Evolutionary conservation across 1,140 invertebrate genomes (phyloP).

Genomic region (Bradysia coprophila): DNA sequence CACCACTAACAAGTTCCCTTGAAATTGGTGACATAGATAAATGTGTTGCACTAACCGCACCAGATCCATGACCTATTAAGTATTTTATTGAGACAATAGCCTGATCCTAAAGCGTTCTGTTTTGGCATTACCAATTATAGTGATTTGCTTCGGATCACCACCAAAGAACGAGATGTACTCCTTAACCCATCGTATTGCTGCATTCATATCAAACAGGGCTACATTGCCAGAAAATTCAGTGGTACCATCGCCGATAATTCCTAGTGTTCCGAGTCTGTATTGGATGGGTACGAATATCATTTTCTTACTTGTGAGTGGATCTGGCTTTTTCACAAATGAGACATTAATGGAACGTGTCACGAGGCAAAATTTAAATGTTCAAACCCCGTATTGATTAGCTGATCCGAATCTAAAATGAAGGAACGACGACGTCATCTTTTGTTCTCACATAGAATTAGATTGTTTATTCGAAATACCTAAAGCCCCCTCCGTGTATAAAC

Average conservation of each 20-base stretch:
- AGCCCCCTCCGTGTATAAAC: constrained; percentile 43
- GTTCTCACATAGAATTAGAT: too few species aligned
- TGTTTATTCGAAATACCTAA: constrained; percentile 37
- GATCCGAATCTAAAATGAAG: too few species aligned
- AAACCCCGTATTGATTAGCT: background rate
- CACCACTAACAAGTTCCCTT: constrained; percentile 30
- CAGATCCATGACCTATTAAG: constrained; percentile 52
- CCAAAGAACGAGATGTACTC: constrained; percentile 48
- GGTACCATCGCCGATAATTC: constrained; percentile 47
- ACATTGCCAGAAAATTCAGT: constrained; percentile 47
- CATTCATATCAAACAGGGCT: constrained; percentile 45
- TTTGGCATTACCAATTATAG: too few species aligned
- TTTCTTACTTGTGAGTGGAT: constrained; percentile 36
- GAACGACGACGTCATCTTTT: too few species aligned
- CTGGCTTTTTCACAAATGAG: too few species aligned
- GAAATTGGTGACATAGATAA: constrained; percentile 32
- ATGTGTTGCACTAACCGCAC: constrained; percentile 37
- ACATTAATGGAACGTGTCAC: too few species aligned
- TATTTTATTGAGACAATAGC: too few species aligned
- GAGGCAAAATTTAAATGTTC: background rate
- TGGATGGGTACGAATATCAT: constrained; percentile 62
- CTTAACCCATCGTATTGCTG: constrained; percentile 42
- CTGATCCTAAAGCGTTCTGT: too few species aligned
- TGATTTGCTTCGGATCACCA: constrained; percentile 42
- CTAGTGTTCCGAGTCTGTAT: constrained; percentile 60